These are phyloP conservation scores for Luffia ferchaultella DNA, from an alignment of 2,888 invertebrate genomes.

Conservation along the genomic window DNA sequence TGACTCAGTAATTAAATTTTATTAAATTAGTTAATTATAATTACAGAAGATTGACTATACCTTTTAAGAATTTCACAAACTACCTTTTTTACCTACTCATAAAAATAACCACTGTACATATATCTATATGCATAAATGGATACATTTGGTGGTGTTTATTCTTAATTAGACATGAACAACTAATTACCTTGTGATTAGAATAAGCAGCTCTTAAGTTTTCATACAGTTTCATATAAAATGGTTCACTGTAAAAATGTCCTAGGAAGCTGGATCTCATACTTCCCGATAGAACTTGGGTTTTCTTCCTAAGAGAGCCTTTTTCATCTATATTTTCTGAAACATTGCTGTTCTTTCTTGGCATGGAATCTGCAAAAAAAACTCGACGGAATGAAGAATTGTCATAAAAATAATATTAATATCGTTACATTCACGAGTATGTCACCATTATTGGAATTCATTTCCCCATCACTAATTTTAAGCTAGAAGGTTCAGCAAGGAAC, in stretches of 20 bases:
- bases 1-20: too few relatives aligned
- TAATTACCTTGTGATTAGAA: slow-evolving; percentile 82
- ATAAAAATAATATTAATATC: neutral
- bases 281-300: slow-evolving; percentile 26
- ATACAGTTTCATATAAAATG: slow-evolving; percentile 87
- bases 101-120: too few relatives aligned
- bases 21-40: too few relatives aligned
- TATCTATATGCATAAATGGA: too few relatives aligned
- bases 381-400: neutral
- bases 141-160: too few relatives aligned
- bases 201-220: slow-evolving; percentile 83
- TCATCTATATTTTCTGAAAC: slow-evolving; percentile 36
- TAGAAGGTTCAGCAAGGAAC: too few relatives aligned
- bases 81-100: too few relatives aligned
- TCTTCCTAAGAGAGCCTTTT: slow-evolving; percentile 36
- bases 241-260: slow-evolving; percentile 73
- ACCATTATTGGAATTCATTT: too few relatives aligned
- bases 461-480: too few relatives aligned
- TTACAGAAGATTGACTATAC: too few relatives aligned
- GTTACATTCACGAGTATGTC: neutral
- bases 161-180: too few relatives aligned
- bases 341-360: slow-evolving; percentile 31
- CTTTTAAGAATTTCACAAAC: too few relatives aligned
- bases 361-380: slow-evolving; percentile 25
- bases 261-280: slow-evolving; percentile 48